Base-by-base conservation (phyloP, 2,888 invertebrate species). In the Drosophila imparisetae region DNA sequence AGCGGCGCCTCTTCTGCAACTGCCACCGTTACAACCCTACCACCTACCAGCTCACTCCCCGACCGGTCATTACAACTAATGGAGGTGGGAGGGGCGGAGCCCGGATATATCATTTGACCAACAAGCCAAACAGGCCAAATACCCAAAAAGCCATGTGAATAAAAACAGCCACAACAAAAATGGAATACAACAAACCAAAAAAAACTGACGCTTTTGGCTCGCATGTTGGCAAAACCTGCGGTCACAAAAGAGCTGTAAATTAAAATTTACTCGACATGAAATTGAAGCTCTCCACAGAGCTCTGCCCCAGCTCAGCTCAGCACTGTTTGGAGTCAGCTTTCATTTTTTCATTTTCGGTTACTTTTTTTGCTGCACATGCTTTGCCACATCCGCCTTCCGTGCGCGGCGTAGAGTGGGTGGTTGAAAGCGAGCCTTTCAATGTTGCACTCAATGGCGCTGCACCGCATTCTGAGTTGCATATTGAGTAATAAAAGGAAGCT, bases 241-340 rank as follows among this genome's bases (percentile, higher is more conserved):
- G 84, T 82, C 89, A 86, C 86, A 84, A 79, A 88, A 87, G 86
- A 79, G 89, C 82, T 86, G 86, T 88, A 88, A 87, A 87, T 88
- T 87, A 81, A 86, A 87, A 86, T 87, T 86, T 84, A 82, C 82
- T 81, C 82, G 75, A 84, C 87, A 87, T 82, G 81, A 82, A 85
- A 85, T 83, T 87, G 83, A 85, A 83, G 81, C 80, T 61, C 57
- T n/a, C 13, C 66, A 55, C 65, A 32, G 58, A 42, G 57, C 49
- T 61, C 48, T 40, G 36, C 34, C 24, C 34, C 21, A 34, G 24
- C 21, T 52, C 55, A 50, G 49, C 38, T 34, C 52, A 45, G 49
- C 38, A 27, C 57, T 30, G 49, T 34, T 58, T 45, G 48, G 32
- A 62, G 13, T 55, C 64, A 63, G 61, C 75, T 57, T 54, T 24